A percentile compares a stretch with the other conserved stretches of the same genome.
These are phyloP conservation scores for Rotaria macrura DNA, from an alignment of 2,888 invertebrate genomes.

Conservation along the genomic window DNA sequence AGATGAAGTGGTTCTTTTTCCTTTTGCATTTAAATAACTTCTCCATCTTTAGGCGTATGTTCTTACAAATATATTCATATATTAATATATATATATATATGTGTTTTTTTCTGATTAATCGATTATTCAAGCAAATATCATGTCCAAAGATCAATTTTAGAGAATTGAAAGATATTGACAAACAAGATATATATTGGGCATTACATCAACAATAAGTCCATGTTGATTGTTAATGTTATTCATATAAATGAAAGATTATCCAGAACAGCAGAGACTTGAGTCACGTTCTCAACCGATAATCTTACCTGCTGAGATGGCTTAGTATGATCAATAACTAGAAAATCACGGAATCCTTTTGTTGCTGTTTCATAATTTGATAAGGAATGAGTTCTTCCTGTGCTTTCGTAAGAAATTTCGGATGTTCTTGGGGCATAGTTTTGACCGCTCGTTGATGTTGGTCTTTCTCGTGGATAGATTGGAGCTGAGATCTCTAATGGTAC, in stretches of 20 bases:
- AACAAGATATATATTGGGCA: background rate
- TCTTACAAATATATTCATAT: no score
- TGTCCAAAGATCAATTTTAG: background rate
- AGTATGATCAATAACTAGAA: background rate
- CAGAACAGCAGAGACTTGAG: background rate
- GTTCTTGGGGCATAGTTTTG: background rate
- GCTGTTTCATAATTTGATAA: background rate
- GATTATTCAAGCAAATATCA: background rate
- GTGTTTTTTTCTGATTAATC: no score
- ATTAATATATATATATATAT: no score
- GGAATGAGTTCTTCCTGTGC: background rate
- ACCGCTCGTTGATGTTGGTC: background rate
- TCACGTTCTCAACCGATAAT: background rate
- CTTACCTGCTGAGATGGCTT: background rate
- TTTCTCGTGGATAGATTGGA: background rate
- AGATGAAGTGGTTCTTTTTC: background rate
- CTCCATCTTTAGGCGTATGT: background rate
- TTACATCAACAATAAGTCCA: background rate
- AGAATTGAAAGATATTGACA: background rate
- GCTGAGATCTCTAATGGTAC: background rate
- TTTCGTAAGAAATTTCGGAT: background rate
- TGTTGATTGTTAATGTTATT: background rate
- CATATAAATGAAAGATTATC: background rate
- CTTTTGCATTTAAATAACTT: background rate
- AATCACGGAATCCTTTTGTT: background rate